Conservation (phyloP, 2,888 invertebrate species). For the Tetropium fuscum region DNA sequence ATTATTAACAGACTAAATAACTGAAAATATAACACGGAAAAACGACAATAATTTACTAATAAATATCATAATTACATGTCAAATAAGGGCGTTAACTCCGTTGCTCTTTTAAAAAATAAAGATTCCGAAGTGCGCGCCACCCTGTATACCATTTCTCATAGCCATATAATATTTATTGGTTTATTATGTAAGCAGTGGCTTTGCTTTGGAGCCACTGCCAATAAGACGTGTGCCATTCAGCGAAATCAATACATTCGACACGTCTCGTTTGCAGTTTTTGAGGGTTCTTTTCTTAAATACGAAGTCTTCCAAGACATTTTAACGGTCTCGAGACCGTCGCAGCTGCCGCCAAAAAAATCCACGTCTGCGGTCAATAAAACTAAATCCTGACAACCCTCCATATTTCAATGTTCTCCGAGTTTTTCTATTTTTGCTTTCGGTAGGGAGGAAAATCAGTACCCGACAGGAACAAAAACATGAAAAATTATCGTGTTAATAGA, state of each 20-base stretch:
- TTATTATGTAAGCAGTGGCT: slow-evolving; percentile 10
- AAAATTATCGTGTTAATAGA: slow-evolving; percentile 7
- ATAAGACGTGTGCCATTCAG: slow-evolving; percentile 30
- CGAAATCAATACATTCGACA: slow-evolving; percentile 56
- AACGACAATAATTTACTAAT: no score
- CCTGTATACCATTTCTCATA: background rate
- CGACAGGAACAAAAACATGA: slow-evolving; percentile 13
- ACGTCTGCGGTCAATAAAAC: slow-evolving; percentile 66
- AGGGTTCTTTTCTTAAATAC: slow-evolving; percentile 14
- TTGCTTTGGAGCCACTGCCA: slow-evolving; percentile 7
- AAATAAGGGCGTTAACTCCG: no score
- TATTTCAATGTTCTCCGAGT: slow-evolving; percentile 24
- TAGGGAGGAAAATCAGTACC: slow-evolving; percentile 8
- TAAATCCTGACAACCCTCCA: slow-evolving; percentile 62
- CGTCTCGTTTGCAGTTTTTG: slow-evolving; percentile 59
- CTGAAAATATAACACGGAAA: no score
- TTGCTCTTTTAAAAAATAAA: no score
- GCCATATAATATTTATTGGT: slow-evolving; percentile 13
- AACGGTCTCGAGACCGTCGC: slow-evolving; percentile 54
- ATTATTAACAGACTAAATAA: no score
- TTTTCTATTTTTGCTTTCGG: slow-evolving; percentile 14
- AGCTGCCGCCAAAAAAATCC: slow-evolving; percentile 58
- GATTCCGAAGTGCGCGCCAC: no score
- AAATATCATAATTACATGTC: no score
- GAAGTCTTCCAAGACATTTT: slow-evolving; percentile 52